Base-by-base conservation (phyloP, 1,140 invertebrate genomes). In the Hyles euphorbiae region DNA sequence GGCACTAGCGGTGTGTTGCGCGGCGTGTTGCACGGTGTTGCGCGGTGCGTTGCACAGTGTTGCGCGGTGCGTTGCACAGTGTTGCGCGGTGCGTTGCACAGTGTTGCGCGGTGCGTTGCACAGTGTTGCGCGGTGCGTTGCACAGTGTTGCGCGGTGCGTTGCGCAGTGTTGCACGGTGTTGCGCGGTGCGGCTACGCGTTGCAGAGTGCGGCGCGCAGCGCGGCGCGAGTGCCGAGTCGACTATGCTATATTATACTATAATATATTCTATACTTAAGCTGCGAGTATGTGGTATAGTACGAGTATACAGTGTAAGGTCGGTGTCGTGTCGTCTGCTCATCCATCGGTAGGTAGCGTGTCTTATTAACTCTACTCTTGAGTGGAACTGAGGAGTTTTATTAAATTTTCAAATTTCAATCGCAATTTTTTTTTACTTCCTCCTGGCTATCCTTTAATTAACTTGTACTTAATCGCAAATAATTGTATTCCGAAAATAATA, bases 371-470 rank as follows among this genome's bases (percentile, higher is more conserved):
- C 75, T 80, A 76, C 72, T 76, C 70, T 78, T 61, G 67, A 79
- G 69, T 76, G 70, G 75, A 83, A 78, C 69, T 80, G 78, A 80
- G 76, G 78, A 80, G 76, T 80, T 83, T 84, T 85, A 84, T 78
- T 87, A 87, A 87, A 87, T 81, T 85, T 85, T 85, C 77, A 76
- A 83, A 83, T 81, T 85, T 85, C 77, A 71, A 60, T 62, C 53
- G 40, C 36, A 54, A 2, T 7, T 54, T 40, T 40, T 54, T 22
- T 54, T 51, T 67, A 56, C 72, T 76, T 76, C 70, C 47, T 70
- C 68, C 22, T 22, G 22, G 1, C 22, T 22, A 22, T 22, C 22
- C 22, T 22, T 22, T 22, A 22, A 22, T 22, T 22, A 22, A 22
- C 22, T 22, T 22, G 22, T 22, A 22, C 22, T 22, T 22, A 22